Percentiles rank a stretch among this genome's conserved stretches.
These are phyloP conservation scores for Prionailurus bengalensis DNA, from an alignment of 2,113 vertebrate species.

Conservation along the genomic window DNA sequence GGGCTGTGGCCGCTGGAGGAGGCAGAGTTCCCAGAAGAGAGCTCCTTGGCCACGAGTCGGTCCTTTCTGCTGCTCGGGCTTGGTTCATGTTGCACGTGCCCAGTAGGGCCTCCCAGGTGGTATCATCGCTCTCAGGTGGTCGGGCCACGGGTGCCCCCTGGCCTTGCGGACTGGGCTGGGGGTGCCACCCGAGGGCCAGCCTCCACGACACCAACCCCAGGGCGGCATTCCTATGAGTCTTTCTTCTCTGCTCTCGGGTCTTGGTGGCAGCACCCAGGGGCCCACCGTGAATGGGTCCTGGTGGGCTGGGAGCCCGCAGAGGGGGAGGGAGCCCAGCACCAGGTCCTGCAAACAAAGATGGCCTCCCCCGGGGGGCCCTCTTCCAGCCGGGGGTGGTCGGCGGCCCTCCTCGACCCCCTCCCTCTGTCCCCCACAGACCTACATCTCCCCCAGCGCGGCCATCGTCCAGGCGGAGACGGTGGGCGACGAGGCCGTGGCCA, in stretches of 20 bases:
- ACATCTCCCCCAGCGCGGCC: slow-evolving; percentile 95
- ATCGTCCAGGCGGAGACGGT: slow-evolving; percentile 90
- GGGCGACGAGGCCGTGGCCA: slow-evolving; percentile 85
- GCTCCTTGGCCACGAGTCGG: not conserved
- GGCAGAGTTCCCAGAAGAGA: not conserved
- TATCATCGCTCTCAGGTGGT: accelerated
- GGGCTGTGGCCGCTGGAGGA: not conserved
- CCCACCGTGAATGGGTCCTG: accelerated
- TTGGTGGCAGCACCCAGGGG: no score
- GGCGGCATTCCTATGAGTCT: no score
- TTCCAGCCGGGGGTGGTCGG: not conserved
- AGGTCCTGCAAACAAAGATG: not conserved
- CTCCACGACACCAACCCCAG: accelerated
- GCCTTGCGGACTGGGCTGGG: not conserved
- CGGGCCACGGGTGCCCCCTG: accelerated
- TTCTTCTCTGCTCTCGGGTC: not conserved
- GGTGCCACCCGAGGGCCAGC: not conserved
- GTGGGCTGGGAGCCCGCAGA: accelerated
- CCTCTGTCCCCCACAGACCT: slow-evolving; percentile 88
- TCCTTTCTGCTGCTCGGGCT: not conserved
- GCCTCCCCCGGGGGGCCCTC: not conserved
- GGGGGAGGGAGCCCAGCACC: not conserved
- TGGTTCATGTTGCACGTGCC: accelerated
- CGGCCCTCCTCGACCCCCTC: accelerated
- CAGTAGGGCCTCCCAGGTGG: not conserved